These are phyloP conservation scores for Lepidurus packardi DNA, from an alignment of 1,140 invertebrate genomes.

Conservation along the genomic window DNA sequence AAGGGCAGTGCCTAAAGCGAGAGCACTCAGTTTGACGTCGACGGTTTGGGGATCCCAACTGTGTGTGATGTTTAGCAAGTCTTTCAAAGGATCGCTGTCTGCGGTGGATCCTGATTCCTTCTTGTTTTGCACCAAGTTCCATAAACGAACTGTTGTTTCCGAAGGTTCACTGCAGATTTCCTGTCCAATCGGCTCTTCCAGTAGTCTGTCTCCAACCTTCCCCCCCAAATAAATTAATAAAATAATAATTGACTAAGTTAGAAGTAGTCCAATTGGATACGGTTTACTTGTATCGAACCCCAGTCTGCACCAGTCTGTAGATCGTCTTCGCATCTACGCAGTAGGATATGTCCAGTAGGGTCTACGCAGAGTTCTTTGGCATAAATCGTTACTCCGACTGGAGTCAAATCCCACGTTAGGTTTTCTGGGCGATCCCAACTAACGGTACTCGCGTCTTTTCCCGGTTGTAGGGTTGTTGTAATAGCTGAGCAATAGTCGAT, in stretches of 20 bases:
- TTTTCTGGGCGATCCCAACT: conserved; percentile 40
- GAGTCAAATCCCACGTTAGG: conserved; percentile 54
- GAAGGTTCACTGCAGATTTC: conserved; percentile 1
- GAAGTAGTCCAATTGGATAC: not conserved
- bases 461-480: not conserved
- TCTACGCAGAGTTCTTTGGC: conserved; percentile 60
- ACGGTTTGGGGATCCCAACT: not conserved
- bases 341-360: not conserved
- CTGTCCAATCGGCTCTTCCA: not conserved
- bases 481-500: not conserved
- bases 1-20: not conserved
- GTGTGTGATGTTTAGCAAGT: not conserved
- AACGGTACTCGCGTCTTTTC: not conserved
- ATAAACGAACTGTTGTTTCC: not conserved
- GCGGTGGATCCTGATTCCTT: not conserved
- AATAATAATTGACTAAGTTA: not conserved
- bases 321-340: not conserved
- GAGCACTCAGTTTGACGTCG: not conserved
- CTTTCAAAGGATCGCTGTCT: not conserved
- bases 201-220: not conserved
- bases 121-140: not conserved
- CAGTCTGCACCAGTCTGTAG: not conserved
- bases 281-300: not conserved
- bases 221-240: not conserved
- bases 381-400: conserved; percentile 56